These are phyloP conservation scores for Aphidius colemani DNA, from an alignment of 2,888 invertebrate genomes.

Conservation along the genomic window DNA sequence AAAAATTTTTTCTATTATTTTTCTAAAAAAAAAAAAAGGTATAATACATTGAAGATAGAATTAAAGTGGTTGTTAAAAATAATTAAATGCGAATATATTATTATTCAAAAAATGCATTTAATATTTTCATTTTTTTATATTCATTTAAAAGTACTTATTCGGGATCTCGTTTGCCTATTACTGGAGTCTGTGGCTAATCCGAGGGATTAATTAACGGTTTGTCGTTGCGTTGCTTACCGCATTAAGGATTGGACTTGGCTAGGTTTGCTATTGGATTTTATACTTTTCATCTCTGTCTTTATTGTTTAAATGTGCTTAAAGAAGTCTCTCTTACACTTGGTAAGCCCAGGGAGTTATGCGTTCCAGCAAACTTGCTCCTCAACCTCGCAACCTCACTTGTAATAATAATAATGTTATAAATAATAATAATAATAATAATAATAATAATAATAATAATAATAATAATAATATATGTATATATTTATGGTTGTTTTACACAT, in stretches of 20 bases:
- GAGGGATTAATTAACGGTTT: slow-evolving; percentile 24
- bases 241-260: slow-evolving; percentile 16
- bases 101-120: background rate
- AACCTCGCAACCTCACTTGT: slow-evolving; percentile 7
- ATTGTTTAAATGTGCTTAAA: background rate
- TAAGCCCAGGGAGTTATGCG: slow-evolving; percentile 43
- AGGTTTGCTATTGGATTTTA: slow-evolving; percentile 6
- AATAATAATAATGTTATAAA: background rate
- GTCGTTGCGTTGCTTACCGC: slow-evolving; percentile 24
- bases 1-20: background rate
- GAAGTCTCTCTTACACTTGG: slow-evolving; percentile 22
- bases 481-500: slow-evolving; percentile 8
- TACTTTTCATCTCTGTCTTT: slow-evolving; percentile 1
- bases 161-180: slow-evolving; percentile 22
- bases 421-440: slow-evolving; percentile 2
- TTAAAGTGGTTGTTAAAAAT: no score
- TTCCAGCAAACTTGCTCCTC: slow-evolving; percentile 37
- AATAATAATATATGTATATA: slow-evolving; percentile 8
- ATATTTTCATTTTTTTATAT: background rate
- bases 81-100: background rate
- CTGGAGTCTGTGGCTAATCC: slow-evolving; percentile 19
- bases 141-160: slow-evolving; percentile 14
- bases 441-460: background rate
- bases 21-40: background rate
- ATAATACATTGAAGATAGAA: background rate